Conservation (phyloP, 2,113 vertebrate species). For the Lycaon pictus region DNA sequence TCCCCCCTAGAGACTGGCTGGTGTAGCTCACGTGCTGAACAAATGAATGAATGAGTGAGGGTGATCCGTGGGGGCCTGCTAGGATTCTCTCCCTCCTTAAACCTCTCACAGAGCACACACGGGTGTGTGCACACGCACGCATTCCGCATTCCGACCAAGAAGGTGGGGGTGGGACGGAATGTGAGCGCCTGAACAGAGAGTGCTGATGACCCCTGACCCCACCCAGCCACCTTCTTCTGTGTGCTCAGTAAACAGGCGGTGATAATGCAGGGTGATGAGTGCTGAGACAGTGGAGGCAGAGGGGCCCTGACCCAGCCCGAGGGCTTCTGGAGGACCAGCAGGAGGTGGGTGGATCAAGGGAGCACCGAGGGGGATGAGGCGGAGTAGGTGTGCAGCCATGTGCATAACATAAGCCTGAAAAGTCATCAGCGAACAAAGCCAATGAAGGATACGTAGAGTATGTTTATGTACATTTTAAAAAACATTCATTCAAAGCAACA, state of each 20-base stretch:
- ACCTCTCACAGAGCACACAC: not conserved
- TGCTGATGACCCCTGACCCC: not conserved
- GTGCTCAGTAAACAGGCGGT: not conserved
- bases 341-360: not conserved
- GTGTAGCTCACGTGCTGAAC: not conserved
- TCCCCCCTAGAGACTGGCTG: not conserved
- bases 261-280: not conserved
- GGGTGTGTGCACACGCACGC: fast-evolving
- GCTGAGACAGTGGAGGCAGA: not conserved
- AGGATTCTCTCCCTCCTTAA: not conserved
- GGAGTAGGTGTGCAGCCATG: fast-evolving
- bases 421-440: not conserved
- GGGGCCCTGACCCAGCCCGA: not conserved
- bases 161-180: not conserved
- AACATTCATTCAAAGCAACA: not conserved
- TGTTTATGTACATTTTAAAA: not conserved
- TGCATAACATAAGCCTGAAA: fast-evolving
- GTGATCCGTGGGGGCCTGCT: not conserved
- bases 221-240: not conserved
- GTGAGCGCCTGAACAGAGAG: not conserved
- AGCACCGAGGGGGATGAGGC: not conserved
- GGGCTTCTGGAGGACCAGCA: not conserved
- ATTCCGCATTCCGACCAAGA: no score
- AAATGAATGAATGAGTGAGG: not conserved
- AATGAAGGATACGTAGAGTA: not conserved